Base-by-base conservation (phyloP, 2,888 invertebrate genomes). In the Drosophila subquinaria region DNA sequence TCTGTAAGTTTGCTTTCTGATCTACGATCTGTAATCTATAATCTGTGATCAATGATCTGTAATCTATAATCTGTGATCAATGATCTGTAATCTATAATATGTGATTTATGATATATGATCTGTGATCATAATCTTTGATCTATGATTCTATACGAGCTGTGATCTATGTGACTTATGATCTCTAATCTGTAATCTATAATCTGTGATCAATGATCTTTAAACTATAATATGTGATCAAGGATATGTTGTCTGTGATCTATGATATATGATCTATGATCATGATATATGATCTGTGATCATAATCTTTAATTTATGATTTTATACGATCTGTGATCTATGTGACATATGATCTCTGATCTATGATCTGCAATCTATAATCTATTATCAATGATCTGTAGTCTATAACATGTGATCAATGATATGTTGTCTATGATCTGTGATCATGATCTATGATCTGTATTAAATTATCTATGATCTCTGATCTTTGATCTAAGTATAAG, bases 1-100 rank as follows among this genome's bases (percentile, higher is more conserved):
- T 40, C 93, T 96, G 96, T 96, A 90, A 94, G 95, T 94, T 9
- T 9, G 4, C 4, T 5, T 23, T 5, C 27, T 4, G n/a, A 40
- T 45, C 4, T 43, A 0, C 17, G 4, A 15, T 5, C 23, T 6
- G 1, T 23, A 11, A 45, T 35, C 27, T 27, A 27, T 27, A 23
- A 23, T 23, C 1, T 3, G 13, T 47, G 3, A 36, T 6, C 15
- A 27, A 2, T 33, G 20, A 6, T 33, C 10, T 0, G 11, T 43
- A 4, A 43, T 17, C 20, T 56, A 0, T 55, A 4, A 23, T 4
- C 0, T n/a, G 2, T 17, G 4, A 23, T 23, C 4, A 1, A 42
- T 17, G 3, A 43, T 17, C 4, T 45, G 0, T 42, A 1, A 10
- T 33, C 10, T 9, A 13, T 43, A 4, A 33, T 2, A 10, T 11